phyloP scores from a whole-genome alignment of 2,797 vertebrate genomes.

The Clangula hyemalis region DNA sequence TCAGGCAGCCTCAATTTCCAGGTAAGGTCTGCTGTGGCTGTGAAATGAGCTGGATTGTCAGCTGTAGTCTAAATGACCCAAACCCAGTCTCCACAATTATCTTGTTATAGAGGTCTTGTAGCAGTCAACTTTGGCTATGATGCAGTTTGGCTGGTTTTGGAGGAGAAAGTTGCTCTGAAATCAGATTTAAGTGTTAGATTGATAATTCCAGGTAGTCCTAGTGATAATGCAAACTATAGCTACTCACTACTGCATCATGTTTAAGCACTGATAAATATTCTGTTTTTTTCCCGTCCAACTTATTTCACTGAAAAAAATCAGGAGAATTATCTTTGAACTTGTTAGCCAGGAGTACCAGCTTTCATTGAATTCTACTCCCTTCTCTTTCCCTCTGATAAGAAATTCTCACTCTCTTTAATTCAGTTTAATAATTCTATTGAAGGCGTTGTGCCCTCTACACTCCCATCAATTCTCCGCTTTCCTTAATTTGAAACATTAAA shows the following conservation, averaged over 20 bases:
- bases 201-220: neutral
- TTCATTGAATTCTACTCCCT: neutral
- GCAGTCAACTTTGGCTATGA: neutral
- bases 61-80: neutral
- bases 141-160: neutral
- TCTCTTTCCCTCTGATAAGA: neutral
- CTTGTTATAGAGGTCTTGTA: too few relatives aligned
- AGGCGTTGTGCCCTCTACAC: neutral
- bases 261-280: neutral
- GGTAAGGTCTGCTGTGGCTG: neutral
- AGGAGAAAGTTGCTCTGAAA: neutral
- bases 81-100: neutral
- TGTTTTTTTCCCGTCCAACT: neutral
- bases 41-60: neutral
- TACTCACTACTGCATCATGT: neutral
- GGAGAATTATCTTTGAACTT: neutral
- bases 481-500: neutral
- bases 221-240: neutral
- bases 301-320: neutral
- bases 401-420: neutral
- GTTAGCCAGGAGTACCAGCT: neutral
- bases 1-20: neutral
- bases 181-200: neutral
- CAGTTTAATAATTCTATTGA: neutral
- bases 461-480: neutral